These are phyloP conservation scores for Fregetta grallaria DNA, from an alignment of 2,113 vertebrate genomes.

Conservation along the genomic window DNA sequence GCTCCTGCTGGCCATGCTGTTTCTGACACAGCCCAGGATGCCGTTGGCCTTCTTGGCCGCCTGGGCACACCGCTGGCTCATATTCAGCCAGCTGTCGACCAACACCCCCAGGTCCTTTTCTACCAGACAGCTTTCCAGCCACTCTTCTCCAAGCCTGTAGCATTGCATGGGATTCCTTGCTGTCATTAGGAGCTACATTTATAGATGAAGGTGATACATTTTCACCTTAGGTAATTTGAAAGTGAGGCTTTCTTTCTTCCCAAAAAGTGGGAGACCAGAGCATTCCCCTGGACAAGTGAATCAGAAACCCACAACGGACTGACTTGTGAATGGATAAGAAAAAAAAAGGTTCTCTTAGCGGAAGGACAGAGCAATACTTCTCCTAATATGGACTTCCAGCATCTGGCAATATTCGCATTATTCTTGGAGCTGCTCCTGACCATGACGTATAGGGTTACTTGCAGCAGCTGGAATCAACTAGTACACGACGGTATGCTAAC, in stretches of 20 bases:
- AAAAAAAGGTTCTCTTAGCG: neutral
- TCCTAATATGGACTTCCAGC: neutral
- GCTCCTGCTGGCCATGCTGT: too few relatives aligned
- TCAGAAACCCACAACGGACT: neutral
- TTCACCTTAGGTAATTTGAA: neutral
- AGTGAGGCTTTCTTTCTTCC: neutral
- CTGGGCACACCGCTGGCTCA: too few relatives aligned
- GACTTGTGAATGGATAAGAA: neutral
- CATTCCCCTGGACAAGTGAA: neutral
- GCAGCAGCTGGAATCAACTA: constrained; percentile 10
- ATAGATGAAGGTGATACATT: neutral
- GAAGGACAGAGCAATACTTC: neutral
- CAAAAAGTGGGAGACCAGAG: neutral
- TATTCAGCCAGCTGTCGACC: too few relatives aligned
- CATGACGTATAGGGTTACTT: neutral
- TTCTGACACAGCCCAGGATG: too few relatives aligned
- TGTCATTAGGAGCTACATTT: neutral
- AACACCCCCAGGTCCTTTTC: too few relatives aligned
- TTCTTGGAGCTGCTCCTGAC: neutral
- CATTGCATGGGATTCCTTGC: too few relatives aligned
- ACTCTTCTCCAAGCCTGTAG: too few relatives aligned
- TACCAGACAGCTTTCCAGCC: too few relatives aligned
- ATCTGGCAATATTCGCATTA: neutral
- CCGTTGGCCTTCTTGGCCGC: too few relatives aligned
- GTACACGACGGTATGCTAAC: neutral